Conservation (phyloP, 2,113 vertebrate species). For the Ptychochromis oligacanthus region DNA sequence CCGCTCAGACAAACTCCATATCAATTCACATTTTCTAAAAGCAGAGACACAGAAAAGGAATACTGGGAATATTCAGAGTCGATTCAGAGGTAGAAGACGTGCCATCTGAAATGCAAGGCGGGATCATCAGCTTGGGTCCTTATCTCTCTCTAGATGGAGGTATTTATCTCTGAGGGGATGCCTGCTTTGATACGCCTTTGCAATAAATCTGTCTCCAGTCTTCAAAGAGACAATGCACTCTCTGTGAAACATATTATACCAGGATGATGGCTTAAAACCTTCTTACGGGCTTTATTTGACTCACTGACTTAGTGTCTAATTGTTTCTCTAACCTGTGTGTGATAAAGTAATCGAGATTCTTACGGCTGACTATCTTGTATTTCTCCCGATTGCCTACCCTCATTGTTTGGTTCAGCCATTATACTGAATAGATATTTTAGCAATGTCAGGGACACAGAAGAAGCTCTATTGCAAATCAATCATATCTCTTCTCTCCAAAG, state of each 20-base stretch:
- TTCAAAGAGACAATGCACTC: slow-evolving; percentile 64
- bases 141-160: slow-evolving; percentile 53
- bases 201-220: slow-evolving; percentile 61
- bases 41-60: background rate
- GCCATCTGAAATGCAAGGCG: slow-evolving; percentile 21
- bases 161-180: slow-evolving; percentile 64
- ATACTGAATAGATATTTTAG: slow-evolving; percentile 21
- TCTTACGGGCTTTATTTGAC: slow-evolving; percentile 37
- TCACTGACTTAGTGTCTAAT: slow-evolving; percentile 46
- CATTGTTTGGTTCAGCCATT: slow-evolving; percentile 27
- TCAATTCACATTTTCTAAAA: slow-evolving; percentile 18
- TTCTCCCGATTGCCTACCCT: background rate
- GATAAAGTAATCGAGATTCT: slow-evolving; percentile 42
- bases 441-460: slow-evolving; percentile 54
- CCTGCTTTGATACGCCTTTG: slow-evolving; percentile 62
- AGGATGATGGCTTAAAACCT: slow-evolving; percentile 39
- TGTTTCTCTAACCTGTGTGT: slow-evolving; percentile 34
- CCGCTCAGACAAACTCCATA: background rate
- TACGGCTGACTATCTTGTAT: background rate
- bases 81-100: slow-evolving; percentile 7
- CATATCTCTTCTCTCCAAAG: slow-evolving; percentile 71
- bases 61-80: slow-evolving; percentile 25
- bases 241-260: slow-evolving; percentile 49
- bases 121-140: slow-evolving; percentile 29
- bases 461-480: slow-evolving; percentile 68